phyloP scores from a whole-genome alignment of 2,113 vertebrate genomes.

The Stigmatopora nigra region DNA sequence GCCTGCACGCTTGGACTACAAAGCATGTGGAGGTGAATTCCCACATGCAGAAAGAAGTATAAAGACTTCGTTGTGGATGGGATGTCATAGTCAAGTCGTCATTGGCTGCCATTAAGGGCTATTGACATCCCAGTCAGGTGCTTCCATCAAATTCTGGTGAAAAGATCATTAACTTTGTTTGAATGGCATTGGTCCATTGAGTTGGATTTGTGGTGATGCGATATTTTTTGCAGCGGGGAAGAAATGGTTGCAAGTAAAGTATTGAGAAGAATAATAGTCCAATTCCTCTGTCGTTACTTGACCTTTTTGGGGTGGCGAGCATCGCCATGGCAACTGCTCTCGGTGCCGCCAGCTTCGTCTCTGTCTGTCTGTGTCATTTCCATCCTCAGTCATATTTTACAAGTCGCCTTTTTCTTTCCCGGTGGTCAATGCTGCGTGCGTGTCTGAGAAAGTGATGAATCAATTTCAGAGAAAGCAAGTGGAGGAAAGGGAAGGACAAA shows the following conservation, averaged over 20 bases:
- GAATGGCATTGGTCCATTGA: background rate
- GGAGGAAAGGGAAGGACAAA: constrained; percentile 3
- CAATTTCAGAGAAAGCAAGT: background rate
- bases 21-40: constrained; percentile 20
- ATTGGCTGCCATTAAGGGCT: too few relatives aligned
- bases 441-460: background rate
- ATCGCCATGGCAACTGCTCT: constrained; percentile 52
- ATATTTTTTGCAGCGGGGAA: background rate
- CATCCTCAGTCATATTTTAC: constrained; percentile 6
- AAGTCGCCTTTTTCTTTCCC: background rate
- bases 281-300: constrained; percentile 42
- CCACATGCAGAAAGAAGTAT: constrained; percentile 11
- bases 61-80: background rate
- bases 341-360: constrained; percentile 25
- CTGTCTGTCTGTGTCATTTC: constrained; percentile 9
- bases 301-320: constrained; percentile 45
- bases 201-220: background rate
- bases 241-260: background rate
- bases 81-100: background rate
- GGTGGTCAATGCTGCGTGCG: background rate
- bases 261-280: constrained; percentile 17
- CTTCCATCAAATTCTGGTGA: constrained; percentile 52
- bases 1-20: constrained; percentile 7
- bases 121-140: constrained; percentile 26
- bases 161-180: constrained; percentile 20